These are phyloP conservation scores for Verasper variegatus DNA, from an alignment of 2,113 vertebrate species.

Conservation along the genomic window DNA sequence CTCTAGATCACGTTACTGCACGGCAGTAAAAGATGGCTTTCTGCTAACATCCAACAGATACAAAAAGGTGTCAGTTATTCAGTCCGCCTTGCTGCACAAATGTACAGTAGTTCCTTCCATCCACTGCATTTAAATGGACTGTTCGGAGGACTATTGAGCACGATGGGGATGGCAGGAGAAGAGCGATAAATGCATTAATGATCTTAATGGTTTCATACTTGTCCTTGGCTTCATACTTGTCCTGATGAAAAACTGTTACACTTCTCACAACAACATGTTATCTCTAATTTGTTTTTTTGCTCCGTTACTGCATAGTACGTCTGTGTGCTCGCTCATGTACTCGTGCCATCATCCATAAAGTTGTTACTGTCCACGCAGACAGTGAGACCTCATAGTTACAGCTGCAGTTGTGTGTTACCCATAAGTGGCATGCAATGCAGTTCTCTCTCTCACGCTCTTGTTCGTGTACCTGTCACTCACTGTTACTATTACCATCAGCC, in stretches of 20 bases:
- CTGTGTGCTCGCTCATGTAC: too few species aligned
- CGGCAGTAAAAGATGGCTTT: slow-evolving; percentile 3
- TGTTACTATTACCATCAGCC: too few species aligned
- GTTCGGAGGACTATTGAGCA: neutral
- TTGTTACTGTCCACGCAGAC: neutral
- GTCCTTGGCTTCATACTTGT: too few species aligned
- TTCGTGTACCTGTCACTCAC: too few species aligned
- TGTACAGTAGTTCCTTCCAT: neutral
- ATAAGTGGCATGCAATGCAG: too few species aligned
- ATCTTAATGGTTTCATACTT: too few species aligned
- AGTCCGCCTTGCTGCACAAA: neutral
- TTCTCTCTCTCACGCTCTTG: neutral
- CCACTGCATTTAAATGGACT: too few species aligned
- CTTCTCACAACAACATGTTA: too few species aligned
- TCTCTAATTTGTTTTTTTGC: too few species aligned
- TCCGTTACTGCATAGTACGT: too few species aligned
- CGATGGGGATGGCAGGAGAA: neutral
- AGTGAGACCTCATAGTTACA: neutral
- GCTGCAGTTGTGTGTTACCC: neutral
- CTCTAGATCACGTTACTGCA: slow-evolving; percentile 51
- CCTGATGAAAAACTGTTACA: too few species aligned
- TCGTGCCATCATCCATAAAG: too few species aligned
- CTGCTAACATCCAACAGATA: slow-evolving; percentile 32
- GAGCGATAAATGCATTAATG: neutral
- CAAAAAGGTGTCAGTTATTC: slow-evolving; percentile 44